Evolutionary conservation across 2,797 vertebrate genomes (phyloP).

Genomic region (Enteromius unitaeniatus): DNA sequence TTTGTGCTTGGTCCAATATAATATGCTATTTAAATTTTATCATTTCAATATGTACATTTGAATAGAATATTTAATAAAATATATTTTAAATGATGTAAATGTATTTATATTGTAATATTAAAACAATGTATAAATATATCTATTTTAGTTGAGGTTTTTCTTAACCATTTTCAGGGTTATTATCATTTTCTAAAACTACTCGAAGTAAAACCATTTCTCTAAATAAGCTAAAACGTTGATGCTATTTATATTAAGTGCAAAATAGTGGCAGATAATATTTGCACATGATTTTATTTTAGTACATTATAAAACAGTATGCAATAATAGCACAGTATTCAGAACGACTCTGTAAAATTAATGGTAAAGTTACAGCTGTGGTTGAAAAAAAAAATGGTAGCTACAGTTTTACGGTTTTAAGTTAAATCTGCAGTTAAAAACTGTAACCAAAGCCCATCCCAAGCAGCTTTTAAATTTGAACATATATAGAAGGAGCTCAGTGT

Average conservation of each 20-base stretch:
- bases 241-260: no score
- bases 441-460: no score
- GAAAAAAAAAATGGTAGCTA: no score
- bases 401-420: no score
- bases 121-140: background rate
- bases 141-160: background rate
- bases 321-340: background rate
- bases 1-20: background rate
- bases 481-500: no score
- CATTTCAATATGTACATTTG: background rate
- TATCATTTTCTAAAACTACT: background rate
- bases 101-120: background rate
- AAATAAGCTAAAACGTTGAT: background rate
- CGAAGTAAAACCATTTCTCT: background rate
- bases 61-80: background rate
- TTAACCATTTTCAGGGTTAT: background rate
- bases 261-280: no score
- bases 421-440: no score
- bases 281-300: background rate
- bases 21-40: background rate
- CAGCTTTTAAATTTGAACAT: no score
- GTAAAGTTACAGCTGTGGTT: no score
- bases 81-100: no score
- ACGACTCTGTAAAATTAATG: no score
- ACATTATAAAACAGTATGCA: background rate